Evolutionary conservation across 1,140 invertebrate species (phyloP).

Genomic region (Acromyrmex echinatior): DNA sequence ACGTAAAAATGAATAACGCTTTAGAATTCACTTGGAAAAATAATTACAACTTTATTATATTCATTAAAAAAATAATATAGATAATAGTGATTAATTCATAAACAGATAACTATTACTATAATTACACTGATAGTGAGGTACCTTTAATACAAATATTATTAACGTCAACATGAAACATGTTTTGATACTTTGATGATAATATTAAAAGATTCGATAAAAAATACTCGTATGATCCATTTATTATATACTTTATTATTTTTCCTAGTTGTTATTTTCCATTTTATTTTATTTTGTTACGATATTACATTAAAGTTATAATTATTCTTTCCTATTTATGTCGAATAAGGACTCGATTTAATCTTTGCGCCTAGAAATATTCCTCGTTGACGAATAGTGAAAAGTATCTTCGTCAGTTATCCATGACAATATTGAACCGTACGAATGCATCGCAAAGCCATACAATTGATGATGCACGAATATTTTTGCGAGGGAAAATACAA

Average conservation of each 20-base stretch:
- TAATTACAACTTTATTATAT: slow-evolving; percentile 1
- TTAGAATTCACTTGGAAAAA: background rate
- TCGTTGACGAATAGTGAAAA: background rate
- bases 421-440: background rate
- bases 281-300: background rate
- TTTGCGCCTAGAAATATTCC: background rate
- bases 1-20: background rate
- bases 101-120: background rate
- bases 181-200: slow-evolving; percentile 23
- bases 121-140: background rate
- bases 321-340: background rate
- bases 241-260: background rate
- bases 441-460: background rate
- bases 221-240: background rate
- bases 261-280: background rate
- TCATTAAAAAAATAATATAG: slow-evolving; percentile 12
- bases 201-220: slow-evolving; percentile 6
- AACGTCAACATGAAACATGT: background rate
- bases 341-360: background rate
- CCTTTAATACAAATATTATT: background rate
- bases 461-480: slow-evolving; percentile 22
- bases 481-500: slow-evolving; percentile 43
- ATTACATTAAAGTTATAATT: background rate
- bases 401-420: background rate
- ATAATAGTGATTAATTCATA: slow-evolving; percentile 18